Conservation (phyloP, 2,888 invertebrate genomes). For the Dicroscelio sp. region DNA sequence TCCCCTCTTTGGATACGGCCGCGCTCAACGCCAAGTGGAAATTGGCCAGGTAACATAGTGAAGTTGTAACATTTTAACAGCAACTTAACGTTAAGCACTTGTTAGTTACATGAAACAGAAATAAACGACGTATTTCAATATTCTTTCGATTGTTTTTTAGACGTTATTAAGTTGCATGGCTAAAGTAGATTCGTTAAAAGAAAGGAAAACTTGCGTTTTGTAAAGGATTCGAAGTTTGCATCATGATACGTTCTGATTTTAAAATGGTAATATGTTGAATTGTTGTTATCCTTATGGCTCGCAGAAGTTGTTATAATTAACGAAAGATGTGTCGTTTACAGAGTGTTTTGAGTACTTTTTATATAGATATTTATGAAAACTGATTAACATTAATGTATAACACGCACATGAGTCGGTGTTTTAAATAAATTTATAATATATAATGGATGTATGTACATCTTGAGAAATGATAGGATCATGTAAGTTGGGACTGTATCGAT, state of each 20-base stretch:
- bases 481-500: conserved; percentile 52
- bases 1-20: conserved; percentile 90
- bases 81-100: no score
- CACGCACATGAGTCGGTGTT: conserved; percentile 17
- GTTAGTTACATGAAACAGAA: no score
- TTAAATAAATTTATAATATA: no score
- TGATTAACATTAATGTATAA: conserved; percentile 9
- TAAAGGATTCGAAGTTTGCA: conserved; percentile 56
- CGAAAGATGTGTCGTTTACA: conserved; percentile 51
- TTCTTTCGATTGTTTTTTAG: conserved; percentile 64
- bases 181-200: conserved; percentile 71
- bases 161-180: conserved; percentile 74
- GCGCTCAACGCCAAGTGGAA: conserved; percentile 91
- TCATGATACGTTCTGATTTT: conserved; percentile 46
- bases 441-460: no score
- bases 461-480: conserved; percentile 60
- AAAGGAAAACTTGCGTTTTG: conserved; percentile 72
- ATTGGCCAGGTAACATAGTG: conserved; percentile 90
- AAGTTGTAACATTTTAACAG: no score
- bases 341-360: conserved; percentile 58
- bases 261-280: conserved; percentile 62
- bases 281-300: neutral
- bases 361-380: conserved; percentile 42
- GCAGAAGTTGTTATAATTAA: conserved; percentile 7
- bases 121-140: no score